Conservation (phyloP, 2,888 invertebrate species). For the Andrena camellia region DNA sequence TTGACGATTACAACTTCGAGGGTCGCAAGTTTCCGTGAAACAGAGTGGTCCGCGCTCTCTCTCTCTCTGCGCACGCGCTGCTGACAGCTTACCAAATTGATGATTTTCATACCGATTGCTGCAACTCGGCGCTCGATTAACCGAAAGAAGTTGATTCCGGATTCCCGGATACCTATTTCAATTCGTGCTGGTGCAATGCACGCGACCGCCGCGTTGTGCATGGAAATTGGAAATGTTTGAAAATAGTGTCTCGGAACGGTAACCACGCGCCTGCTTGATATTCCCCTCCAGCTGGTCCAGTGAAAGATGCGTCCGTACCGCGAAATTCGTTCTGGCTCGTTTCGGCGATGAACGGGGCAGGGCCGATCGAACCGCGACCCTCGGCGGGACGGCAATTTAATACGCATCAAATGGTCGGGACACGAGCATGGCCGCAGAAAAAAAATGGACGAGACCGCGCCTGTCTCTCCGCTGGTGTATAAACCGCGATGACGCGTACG, state of each 20-base stretch:
- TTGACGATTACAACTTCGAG: conserved; percentile 52
- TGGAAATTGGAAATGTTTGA: conserved; percentile 19
- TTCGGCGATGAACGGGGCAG: conserved; percentile 27
- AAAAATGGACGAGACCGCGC: conserved; percentile 27
- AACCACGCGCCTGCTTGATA: conserved; percentile 38
- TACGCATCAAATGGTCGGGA: conserved; percentile 50
- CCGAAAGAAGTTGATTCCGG: neutral
- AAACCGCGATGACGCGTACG: conserved; percentile 51
- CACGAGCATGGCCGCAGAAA: conserved; percentile 6
- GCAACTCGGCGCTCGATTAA: neutral
- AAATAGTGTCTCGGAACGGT: conserved; percentile 13
- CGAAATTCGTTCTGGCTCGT: conserved; percentile 54
- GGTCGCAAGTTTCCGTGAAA: conserved; percentile 34
- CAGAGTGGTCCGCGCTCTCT: conserved; percentile 18
- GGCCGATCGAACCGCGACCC: conserved; percentile 48
- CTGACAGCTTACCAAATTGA: neutral
- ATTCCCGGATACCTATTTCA: too few relatives aligned
- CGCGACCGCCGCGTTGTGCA: neutral
- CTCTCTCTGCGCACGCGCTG: neutral
- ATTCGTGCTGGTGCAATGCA: too few relatives aligned
- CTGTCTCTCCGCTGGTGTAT: conserved; percentile 18
- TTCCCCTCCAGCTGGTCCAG: conserved; percentile 7
- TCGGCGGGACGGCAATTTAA: conserved; percentile 43
- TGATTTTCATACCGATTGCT: neutral
- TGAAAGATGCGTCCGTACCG: conserved; percentile 19